phyloP scores from a whole-genome alignment of 2,113 vertebrate species.

The Tenebrosternarchus preto region DNA sequence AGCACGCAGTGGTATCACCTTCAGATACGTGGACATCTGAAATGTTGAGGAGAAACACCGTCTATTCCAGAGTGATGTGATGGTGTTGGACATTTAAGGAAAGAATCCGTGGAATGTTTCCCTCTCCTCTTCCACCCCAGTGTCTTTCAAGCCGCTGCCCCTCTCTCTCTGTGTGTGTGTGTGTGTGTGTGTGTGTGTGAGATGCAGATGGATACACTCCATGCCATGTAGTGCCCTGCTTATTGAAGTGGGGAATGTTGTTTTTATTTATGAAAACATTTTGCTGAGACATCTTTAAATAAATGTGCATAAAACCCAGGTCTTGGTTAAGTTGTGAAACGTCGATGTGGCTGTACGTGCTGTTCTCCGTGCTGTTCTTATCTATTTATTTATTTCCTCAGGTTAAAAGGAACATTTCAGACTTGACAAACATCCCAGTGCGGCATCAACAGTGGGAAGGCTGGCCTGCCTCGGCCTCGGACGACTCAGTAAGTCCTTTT shows the following conservation, averaged over 20 bases:
- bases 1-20: constrained; percentile 92
- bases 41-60: constrained; percentile 95
- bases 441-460: constrained; percentile 97
- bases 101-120: constrained; percentile 86
- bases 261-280: neutral
- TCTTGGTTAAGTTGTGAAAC: too few species aligned
- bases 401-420: constrained; percentile 96
- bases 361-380: neutral
- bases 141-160: constrained; percentile 41
- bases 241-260: neutral
- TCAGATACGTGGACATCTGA: constrained; percentile 85
- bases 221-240: neutral
- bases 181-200: too few species aligned
- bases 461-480: constrained; percentile 89
- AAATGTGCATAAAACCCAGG: too few species aligned
- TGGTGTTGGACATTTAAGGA: constrained; percentile 85
- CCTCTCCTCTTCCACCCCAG: constrained; percentile 7
- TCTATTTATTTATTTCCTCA: constrained; percentile 56
- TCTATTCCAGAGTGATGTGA: constrained; percentile 91
- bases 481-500: constrained; percentile 84
- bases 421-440: constrained; percentile 97
- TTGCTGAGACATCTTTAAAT: neutral
- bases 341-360: constrained; percentile 46
- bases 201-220: neutral
- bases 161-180: constrained; percentile 35